Conservation (phyloP, 2,113 vertebrate genomes). For the Paraplagusia blochii region DNA sequence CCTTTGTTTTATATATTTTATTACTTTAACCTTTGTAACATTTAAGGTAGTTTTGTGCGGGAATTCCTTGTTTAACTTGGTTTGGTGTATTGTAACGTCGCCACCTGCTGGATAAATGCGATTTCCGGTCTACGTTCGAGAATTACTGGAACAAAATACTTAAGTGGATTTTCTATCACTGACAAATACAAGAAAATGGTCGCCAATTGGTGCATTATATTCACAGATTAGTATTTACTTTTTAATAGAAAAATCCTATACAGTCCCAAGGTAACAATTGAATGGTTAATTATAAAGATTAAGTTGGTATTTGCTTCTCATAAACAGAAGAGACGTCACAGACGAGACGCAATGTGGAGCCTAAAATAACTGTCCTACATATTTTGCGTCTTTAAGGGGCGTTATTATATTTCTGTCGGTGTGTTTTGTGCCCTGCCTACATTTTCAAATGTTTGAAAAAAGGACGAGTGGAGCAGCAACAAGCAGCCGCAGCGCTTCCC, state of each 20-base stretch:
- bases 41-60: too few relatives aligned
- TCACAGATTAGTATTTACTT: too few relatives aligned
- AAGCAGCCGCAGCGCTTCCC: conserved; percentile 69
- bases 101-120: too few relatives aligned
- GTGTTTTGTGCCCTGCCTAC: conserved; percentile 52
- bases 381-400: conserved; percentile 37
- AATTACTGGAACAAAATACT: too few relatives aligned
- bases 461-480: conserved; percentile 6
- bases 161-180: too few relatives aligned
- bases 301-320: not conserved
- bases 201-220: too few relatives aligned
- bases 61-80: too few relatives aligned
- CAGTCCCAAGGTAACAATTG: not conserved
- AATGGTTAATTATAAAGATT: not conserved
- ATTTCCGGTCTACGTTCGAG: too few relatives aligned
- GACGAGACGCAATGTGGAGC: not conserved
- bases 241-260: not conserved
- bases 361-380: not conserved
- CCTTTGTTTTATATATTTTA: too few relatives aligned
- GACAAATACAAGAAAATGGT: too few relatives aligned
- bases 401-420: conserved; percentile 5
- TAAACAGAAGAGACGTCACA: not conserved
- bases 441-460: conserved; percentile 67
- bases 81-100: too few relatives aligned
- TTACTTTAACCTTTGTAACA: too few relatives aligned